These are phyloP conservation scores for Eptatretus atami DNA, from an alignment of 2,797 vertebrate species.

Conservation along the genomic window DNA sequence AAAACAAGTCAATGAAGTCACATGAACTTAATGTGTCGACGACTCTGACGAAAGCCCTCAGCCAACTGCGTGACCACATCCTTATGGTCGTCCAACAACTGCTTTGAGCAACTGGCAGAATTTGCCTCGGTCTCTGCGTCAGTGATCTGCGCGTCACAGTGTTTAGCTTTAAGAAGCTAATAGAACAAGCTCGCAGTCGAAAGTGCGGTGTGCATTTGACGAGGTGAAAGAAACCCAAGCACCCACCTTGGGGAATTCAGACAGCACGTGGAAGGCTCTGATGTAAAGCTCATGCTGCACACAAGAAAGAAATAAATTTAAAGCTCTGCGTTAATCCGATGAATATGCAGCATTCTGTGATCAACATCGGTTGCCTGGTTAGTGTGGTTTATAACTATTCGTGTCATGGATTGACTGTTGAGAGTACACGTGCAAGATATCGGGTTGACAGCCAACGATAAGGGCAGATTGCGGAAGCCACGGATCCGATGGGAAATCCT, in stretches of 20 bases:
- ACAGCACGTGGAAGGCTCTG: conserved; percentile 55
- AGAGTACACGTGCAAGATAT: conserved; percentile 49
- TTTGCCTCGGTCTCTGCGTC: conserved; percentile 28
- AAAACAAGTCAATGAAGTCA: too few species aligned
- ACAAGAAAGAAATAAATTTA: conserved; percentile 7
- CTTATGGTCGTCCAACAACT: conserved; percentile 63
- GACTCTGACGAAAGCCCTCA: conserved; percentile 50
- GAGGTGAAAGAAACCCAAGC: neutral
- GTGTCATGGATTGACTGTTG: neutral
- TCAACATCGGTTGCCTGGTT: neutral
- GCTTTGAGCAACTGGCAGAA: conserved; percentile 53
- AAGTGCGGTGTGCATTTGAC: too few species aligned
- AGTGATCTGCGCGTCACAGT: conserved; percentile 18
- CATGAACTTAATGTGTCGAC: conserved; percentile 33
- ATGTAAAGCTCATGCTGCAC: conserved; percentile 62
- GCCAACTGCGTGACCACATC: conserved; percentile 63
- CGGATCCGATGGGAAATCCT: conserved; percentile 71
- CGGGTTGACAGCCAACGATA: conserved; percentile 72
- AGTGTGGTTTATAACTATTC: neutral
- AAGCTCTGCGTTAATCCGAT: neutral
- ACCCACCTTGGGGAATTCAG: conserved; percentile 48
- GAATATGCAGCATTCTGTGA: neutral
- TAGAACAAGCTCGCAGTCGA: too few species aligned
- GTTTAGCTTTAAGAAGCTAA: too few species aligned
- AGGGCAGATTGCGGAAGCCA: conserved; percentile 54